Evolutionary conservation across 2,113 vertebrate species (phyloP), one percentile per base, ranked within the genome.

Genomic region (Lichenostomus cassidix): DNA sequence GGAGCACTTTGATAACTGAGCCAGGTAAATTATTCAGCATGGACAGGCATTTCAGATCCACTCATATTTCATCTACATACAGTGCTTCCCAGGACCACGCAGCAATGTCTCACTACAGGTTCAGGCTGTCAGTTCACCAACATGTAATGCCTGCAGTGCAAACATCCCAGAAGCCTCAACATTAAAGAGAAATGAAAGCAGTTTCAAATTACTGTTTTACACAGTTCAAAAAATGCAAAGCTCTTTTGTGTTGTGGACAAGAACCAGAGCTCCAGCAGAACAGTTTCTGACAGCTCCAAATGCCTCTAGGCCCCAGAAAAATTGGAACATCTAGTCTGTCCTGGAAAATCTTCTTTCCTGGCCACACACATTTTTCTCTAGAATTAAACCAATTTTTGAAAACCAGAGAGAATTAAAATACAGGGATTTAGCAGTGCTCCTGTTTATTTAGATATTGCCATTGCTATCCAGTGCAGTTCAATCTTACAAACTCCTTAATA

Each of bases 251-350:
- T 12, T 71, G 60, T 4, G 16, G 69, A 88, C 71, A 81, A 81
- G 47, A 80, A 83, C 25, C 79, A 80, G 71, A 88, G 42, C 55
- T 90, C 55, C 31, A 81, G 27, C 67, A 96, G 87, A 93, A 94
- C 2, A 5, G 24, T 27, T 82, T 95, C 0, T 87, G 89, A 88
- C 68, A 90, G 55, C 50, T 95, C 64, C 63, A 90, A 83, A 91
- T 69, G 59, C 58, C 82, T 85, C 35, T 35, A 94, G 56, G 79
- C 47, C 47, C 49, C 4, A 5, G 52, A 76, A 75, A 73, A 91
- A 93, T 41, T n/a, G 78, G 50, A 91, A 77, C 7, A 8, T 41
- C 67, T 44, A 86, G 17, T 56, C 29, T 64, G 12, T 46, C 42
- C 83, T 81, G 68, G 39, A 92, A 94, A 83, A 25, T 75, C 37